A percentile compares a stretch with the other conserved stretches of the same genome.
These are phyloP conservation scores for Chlorodrepanis virens DNA, from an alignment of 2,113 vertebrate species.

Conservation along the genomic window DNA sequence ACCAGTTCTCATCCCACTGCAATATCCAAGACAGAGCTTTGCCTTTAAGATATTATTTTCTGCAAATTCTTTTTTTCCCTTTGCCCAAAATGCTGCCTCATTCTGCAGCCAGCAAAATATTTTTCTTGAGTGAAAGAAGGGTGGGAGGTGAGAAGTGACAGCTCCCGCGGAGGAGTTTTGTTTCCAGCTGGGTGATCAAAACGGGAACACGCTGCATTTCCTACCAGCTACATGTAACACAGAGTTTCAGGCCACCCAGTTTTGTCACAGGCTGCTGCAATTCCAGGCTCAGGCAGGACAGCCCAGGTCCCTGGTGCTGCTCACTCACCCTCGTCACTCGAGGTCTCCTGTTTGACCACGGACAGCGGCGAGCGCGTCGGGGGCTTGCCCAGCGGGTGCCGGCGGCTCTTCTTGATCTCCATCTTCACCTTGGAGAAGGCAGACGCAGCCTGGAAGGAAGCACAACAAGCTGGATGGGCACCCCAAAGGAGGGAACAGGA, in stretches of 20 bases:
- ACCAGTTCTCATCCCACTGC: neutral
- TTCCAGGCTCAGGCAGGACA: neutral
- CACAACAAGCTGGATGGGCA: neutral
- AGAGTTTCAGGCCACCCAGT: neutral
- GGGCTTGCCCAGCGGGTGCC: constrained; percentile 90
- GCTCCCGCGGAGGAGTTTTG: neutral
- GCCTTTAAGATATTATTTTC: neutral
- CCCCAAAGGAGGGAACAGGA: neutral
- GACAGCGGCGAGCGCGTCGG: constrained; percentile 88
- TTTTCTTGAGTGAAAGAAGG: neutral
- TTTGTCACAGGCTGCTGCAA: neutral
- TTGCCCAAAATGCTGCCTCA: neutral
- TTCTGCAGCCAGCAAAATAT: constrained; percentile 15
- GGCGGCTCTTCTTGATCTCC: constrained; percentile 93
- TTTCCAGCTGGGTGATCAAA: constrained; percentile 1
- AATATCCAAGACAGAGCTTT: neutral
- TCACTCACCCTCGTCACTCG: constrained; percentile 85
- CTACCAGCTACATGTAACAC: neutral
- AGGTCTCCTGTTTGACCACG: constrained; percentile 89
- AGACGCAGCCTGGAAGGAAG: constrained; percentile 60
- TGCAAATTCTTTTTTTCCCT: neutral
- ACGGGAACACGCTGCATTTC: neutral
- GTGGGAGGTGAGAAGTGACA: constrained; percentile 19
- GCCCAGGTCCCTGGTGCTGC: rapidly evolving
- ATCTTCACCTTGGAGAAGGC: constrained; percentile 85